Evolutionary conservation across 2,888 invertebrate genomes (phyloP).

Genomic region (Ophion ellenae): DNA sequence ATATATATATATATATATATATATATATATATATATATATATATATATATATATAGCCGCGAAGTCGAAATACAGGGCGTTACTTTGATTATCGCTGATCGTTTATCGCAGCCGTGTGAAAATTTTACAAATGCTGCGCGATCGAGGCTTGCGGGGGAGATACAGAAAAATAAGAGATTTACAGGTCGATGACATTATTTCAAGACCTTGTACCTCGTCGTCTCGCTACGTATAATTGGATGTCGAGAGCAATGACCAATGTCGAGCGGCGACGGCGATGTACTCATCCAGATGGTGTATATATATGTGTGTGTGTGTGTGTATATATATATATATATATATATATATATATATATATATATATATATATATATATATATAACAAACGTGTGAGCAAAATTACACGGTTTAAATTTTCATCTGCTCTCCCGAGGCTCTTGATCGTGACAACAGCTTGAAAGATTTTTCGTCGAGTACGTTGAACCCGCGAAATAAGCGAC

Average conservation of each 20-base stretch:
- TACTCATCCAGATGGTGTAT: conserved; percentile 22
- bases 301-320: too few species aligned
- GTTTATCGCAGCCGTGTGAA: conserved; percentile 2
- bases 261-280: conserved; percentile 51
- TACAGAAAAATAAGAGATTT: conserved; percentile 54
- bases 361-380: background rate
- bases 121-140: conserved; percentile 1
- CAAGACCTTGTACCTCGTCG: conserved; percentile 67
- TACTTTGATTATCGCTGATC: background rate
- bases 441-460: conserved; percentile 3
- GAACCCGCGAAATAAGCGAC: conserved; percentile 16
- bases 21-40: background rate
- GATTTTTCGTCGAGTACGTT: conserved; percentile 33
- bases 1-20: background rate
- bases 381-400: conserved; percentile 16
- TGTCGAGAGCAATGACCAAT: conserved; percentile 68
- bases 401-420: conserved; percentile 24
- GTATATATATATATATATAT: background rate
- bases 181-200: conserved; percentile 67
- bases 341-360: background rate
- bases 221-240: conserved; percentile 66
- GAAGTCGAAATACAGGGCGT: background rate
- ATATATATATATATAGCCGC: background rate
- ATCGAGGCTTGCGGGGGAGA: background rate
- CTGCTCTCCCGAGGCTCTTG: conserved; percentile 3